Conservation (phyloP, 2,113 vertebrate species). For the Callipepla squamata region DNA sequence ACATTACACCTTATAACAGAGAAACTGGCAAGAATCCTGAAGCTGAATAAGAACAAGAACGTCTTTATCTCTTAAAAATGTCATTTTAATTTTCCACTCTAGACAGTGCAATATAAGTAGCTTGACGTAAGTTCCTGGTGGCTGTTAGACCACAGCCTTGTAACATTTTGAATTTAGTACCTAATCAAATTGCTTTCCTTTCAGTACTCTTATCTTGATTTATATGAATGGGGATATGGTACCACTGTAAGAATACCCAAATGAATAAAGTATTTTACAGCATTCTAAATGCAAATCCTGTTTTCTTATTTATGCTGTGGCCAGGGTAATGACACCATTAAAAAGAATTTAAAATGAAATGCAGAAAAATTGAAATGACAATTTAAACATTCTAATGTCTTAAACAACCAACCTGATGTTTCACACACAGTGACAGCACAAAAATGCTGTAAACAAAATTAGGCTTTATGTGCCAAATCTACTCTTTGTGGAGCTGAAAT, state of each 20-base stretch:
- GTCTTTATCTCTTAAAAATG: conserved; percentile 79
- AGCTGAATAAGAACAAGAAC: conserved; percentile 72
- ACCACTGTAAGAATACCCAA: conserved; percentile 50
- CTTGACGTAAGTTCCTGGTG: conserved; percentile 68
- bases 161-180: conserved; percentile 75
- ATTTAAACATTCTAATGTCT: background rate
- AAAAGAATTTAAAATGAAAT: conserved; percentile 61
- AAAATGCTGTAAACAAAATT: background rate
- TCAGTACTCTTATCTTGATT: conserved; percentile 76
- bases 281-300: conserved; percentile 76
- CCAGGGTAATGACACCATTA: conserved; percentile 23
- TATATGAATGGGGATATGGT: conserved; percentile 11
- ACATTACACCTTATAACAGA: conserved; percentile 73
- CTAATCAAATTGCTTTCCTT: conserved; percentile 73
- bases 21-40: conserved; percentile 71
- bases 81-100: conserved; percentile 78
- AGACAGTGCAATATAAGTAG: conserved; percentile 42
- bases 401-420: background rate
- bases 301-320: conserved; percentile 66
- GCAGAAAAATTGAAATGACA: conserved; percentile 48
- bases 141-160: conserved; percentile 63
- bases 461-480: background rate
- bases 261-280: conserved; percentile 68
- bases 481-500: conserved; percentile 22
- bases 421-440: background rate